Percentiles rank a stretch among this genome's conserved stretches.
Conservation (phyloP, 2,888 invertebrate species). For the Diaperis boleti region DNA sequence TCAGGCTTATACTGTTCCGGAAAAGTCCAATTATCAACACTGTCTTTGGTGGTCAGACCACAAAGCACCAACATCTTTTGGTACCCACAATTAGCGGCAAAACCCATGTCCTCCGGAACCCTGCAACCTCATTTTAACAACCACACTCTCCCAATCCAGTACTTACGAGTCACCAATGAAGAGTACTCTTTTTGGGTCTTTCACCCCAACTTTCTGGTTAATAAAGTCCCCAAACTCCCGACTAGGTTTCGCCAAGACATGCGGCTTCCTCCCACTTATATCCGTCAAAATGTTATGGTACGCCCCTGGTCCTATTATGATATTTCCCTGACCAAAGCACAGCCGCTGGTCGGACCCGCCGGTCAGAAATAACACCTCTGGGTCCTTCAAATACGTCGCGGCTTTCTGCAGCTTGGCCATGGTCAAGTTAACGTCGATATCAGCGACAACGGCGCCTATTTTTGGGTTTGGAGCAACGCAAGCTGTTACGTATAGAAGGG, state of each 20-base stretch:
- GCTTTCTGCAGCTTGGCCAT: constrained; percentile 69
- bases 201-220: constrained; percentile 70
- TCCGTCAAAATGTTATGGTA: constrained; percentile 40
- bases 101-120: constrained; percentile 17
- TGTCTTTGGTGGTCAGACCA: constrained; percentile 64
- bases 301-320: constrained; percentile 63
- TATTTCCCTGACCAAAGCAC: constrained; percentile 59
- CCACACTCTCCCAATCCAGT: neutral
- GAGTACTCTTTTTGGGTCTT: constrained; percentile 75
- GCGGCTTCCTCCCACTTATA: constrained; percentile 56
- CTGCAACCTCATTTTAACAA: neutral
- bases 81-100: constrained; percentile 77
- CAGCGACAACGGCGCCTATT: constrained; percentile 72
- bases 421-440: constrained; percentile 69
- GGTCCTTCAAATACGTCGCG: constrained; percentile 64
- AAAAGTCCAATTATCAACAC: constrained; percentile 57
- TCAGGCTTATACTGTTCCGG: constrained; percentile 68
- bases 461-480: constrained; percentile 64
- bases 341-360: constrained; percentile 68
- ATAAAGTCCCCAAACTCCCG: constrained; percentile 67
- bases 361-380: constrained; percentile 66
- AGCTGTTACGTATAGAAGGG: constrained; percentile 15
- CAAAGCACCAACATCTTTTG: constrained; percentile 81
- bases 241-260: constrained; percentile 69
- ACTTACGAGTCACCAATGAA: constrained; percentile 87